A percentile compares a stretch with the other conserved stretches of the same genome.
These are phyloP conservation scores for Dione vanillae DNA, from an alignment of 2,888 invertebrate genomes.

Conservation along the genomic window DNA sequence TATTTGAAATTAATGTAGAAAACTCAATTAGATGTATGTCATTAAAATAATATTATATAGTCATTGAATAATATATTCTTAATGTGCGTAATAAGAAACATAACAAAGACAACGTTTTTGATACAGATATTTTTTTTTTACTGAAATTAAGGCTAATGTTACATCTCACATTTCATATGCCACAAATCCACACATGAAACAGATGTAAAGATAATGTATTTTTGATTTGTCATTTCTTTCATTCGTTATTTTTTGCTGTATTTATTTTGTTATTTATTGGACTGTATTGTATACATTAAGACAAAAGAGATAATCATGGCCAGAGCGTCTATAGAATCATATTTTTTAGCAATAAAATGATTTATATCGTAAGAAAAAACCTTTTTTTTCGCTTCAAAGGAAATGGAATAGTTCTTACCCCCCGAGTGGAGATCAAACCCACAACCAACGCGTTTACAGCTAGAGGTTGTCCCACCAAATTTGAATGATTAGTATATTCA, in stretches of 20 bases:
- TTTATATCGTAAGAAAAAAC: neutral
- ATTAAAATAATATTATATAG: neutral
- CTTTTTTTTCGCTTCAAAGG: too few species aligned
- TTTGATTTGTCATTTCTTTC: conserved; percentile 21
- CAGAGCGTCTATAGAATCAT: neutral
- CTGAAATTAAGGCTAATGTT: conserved; percentile 39
- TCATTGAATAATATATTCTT: neutral
- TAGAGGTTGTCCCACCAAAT: too few species aligned
- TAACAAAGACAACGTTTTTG: neutral
- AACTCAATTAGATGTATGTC: neutral
- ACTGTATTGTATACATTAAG: neutral
- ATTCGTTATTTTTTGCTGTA: neutral
- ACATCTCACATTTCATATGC: conserved; percentile 10
- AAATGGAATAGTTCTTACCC: too few species aligned
- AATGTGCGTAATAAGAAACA: neutral
- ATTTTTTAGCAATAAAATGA: neutral
- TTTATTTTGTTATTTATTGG: neutral
- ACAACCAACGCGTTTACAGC: too few species aligned
- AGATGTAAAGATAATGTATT: conserved; percentile 29
- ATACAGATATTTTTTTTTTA: conserved; percentile 27
- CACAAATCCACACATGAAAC: conserved; percentile 31
- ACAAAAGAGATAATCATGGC: too few species aligned
- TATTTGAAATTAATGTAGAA: neutral
- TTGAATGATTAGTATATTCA: too few species aligned
- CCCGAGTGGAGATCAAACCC: too few species aligned